phyloP scores from a whole-genome alignment of 1,140 invertebrate genomes.

The Drosophila equinoxialis region DNA sequence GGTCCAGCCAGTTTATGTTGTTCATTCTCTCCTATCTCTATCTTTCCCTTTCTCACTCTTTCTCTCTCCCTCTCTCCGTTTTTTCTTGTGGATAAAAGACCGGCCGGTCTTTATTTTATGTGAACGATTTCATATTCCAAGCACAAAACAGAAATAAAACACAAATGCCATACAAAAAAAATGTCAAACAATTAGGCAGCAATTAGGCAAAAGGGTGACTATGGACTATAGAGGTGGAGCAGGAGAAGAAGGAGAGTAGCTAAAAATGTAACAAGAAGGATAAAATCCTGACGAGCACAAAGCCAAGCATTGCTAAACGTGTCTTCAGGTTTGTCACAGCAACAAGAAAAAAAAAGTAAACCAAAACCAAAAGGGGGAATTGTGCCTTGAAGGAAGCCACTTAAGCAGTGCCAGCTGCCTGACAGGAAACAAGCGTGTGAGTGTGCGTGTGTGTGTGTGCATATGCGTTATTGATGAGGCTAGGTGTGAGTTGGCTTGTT shows the following conservation, averaged over 20 bases:
- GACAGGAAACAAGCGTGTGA: conserved; percentile 26
- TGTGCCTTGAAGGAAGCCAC: conserved; percentile 15
- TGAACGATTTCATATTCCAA: conserved; percentile 16
- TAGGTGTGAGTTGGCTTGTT: not conserved
- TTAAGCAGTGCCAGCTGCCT: conserved; percentile 29
- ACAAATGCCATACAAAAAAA: conserved; percentile 59
- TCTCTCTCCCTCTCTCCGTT: not conserved
- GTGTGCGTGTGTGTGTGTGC: conserved; percentile 17
- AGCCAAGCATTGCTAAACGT: conserved; percentile 65
- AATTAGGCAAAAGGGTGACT: conserved; percentile 62
- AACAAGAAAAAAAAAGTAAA: not conserved
- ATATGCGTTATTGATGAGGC: conserved; percentile 69
- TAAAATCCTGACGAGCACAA: conserved; percentile 13
- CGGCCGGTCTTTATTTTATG: conserved; percentile 53
- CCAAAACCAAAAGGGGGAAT: conserved; percentile 7
- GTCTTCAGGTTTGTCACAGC: conserved; percentile 58
- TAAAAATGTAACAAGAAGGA: conserved; percentile 2
- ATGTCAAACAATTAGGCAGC: conserved; percentile 77
- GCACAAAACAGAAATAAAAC: conserved; percentile 52
- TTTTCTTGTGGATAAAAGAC: conserved; percentile 17
- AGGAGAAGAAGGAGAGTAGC: conserved; percentile 7
- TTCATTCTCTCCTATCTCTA: not conserved
- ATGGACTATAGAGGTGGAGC: conserved; percentile 18
- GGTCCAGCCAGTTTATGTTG: conserved; percentile 25
- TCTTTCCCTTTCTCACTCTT: not conserved